These are phyloP conservation scores for Craterocephalus amniculus DNA, from an alignment of 2,797 vertebrate species.

Conservation along the genomic window DNA sequence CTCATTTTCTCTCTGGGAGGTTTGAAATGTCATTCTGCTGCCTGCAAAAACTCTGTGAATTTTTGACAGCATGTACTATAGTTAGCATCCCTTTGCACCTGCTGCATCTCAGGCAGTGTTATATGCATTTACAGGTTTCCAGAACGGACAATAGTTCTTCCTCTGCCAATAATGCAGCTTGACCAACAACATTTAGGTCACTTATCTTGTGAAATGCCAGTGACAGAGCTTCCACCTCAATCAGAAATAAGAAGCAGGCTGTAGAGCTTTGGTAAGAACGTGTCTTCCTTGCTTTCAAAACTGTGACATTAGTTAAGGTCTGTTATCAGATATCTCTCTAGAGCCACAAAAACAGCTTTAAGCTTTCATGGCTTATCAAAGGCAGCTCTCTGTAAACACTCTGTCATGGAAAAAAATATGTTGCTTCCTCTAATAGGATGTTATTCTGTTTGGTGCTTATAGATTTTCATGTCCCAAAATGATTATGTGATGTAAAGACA, in stretches of 20 bases:
- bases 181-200: not conserved
- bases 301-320: not conserved
- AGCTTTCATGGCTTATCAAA: not conserved
- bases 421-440: not conserved
- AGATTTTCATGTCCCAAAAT: not conserved
- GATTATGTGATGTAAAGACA: not conserved
- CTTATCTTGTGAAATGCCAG: not conserved
- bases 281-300: not conserved
- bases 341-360: not conserved
- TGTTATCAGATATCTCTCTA: not conserved
- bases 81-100: slow-evolving; percentile 25
- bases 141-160: slow-evolving; percentile 15
- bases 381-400: not conserved
- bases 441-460: not conserved
- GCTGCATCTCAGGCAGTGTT: slow-evolving; percentile 8
- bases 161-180: not conserved
- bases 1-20: slow-evolving; percentile 9
- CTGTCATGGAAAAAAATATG: not conserved
- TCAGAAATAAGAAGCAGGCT: not conserved
- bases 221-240: not conserved
- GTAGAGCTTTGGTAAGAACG: not conserved
- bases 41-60: not conserved
- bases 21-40: slow-evolving; percentile 15
- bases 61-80: slow-evolving; percentile 26
- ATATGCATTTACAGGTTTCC: not conserved